These are phyloP conservation scores for Hypena proboscidalis DNA, from an alignment of 2,888 invertebrate genomes.

Conservation along the genomic window DNA sequence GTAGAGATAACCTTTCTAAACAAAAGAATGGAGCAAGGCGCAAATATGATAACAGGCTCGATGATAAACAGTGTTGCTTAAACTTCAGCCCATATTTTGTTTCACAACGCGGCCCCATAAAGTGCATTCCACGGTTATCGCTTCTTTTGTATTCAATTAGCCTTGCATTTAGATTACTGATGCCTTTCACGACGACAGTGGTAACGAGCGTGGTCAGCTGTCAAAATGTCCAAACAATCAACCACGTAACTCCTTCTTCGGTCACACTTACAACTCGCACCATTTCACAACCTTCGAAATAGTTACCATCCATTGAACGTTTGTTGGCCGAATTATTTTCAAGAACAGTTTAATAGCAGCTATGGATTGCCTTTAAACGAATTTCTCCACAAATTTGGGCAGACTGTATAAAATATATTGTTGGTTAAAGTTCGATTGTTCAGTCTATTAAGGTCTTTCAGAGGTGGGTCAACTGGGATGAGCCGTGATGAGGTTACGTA, in stretches of 20 bases:
- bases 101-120: slow-evolving; percentile 67
- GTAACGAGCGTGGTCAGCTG: slow-evolving; percentile 84
- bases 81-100: slow-evolving; percentile 47
- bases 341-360: slow-evolving; percentile 18
- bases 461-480: slow-evolving; percentile 73
- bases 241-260: slow-evolving; percentile 52
- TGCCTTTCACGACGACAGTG: slow-evolving; percentile 82
- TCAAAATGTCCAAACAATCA: slow-evolving; percentile 85
- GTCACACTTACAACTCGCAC: slow-evolving; percentile 31
- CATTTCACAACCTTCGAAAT: slow-evolving; percentile 24
- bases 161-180: slow-evolving; percentile 81
- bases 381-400: slow-evolving; percentile 35
- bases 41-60: slow-evolving; percentile 52
- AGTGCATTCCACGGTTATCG: slow-evolving; percentile 79
- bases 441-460: slow-evolving; percentile 81
- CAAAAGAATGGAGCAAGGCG: slow-evolving; percentile 56
- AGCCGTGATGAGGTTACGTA: slow-evolving; percentile 75
- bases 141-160: slow-evolving; percentile 84
- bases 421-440: slow-evolving; percentile 67
- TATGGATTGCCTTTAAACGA: slow-evolving; percentile 37
- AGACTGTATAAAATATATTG: slow-evolving; percentile 36
- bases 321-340: background rate
- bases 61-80: slow-evolving; percentile 49
- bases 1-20: slow-evolving; percentile 46
- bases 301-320: slow-evolving; percentile 29